phyloP scores from a whole-genome alignment of 2,888 invertebrate genomes.

The Philaethria dido region DNA sequence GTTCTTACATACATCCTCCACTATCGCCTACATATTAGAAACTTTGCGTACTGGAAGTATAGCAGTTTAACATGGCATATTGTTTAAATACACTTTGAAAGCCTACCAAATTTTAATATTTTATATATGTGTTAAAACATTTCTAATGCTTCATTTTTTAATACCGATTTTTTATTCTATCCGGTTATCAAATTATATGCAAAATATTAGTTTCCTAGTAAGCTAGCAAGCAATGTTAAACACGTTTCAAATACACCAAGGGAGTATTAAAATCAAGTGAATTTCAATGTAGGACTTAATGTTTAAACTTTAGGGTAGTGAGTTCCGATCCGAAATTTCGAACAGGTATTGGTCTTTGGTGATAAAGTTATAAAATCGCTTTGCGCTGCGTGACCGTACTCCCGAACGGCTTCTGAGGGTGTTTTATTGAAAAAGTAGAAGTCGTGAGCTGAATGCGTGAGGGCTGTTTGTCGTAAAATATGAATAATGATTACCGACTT shows the following conservation, averaged over 20 bases:
- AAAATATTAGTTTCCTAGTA: background rate
- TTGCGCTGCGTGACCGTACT: conserved; percentile 77
- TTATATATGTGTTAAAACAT: no score
- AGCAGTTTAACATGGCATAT: no score
- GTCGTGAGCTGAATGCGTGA: conserved; percentile 76
- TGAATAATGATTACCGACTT: conserved; percentile 65
- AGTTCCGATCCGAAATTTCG: conserved; percentile 44
- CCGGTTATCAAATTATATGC: no score
- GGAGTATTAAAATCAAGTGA: conserved; percentile 25
- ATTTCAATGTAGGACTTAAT: conserved; percentile 42
- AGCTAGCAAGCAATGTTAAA: background rate
- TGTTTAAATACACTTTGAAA: no score
- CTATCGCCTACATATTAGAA: no score
- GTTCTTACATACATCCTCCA: no score
- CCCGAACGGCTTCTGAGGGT: conserved; percentile 66
- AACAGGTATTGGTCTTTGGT: conserved; percentile 66
- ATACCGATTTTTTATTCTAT: no score
- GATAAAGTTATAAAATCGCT: conserved; percentile 82
- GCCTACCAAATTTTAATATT: no score
- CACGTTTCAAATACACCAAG: background rate
- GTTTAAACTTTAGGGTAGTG: conserved; percentile 49
- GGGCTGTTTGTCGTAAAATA: conserved; percentile 68
- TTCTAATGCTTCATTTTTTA: no score
- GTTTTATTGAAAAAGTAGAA: conserved; percentile 82
- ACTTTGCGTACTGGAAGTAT: no score